Base-by-base conservation (phyloP, 2,113 vertebrate genomes). In the Tragelaphus scriptus region DNA sequence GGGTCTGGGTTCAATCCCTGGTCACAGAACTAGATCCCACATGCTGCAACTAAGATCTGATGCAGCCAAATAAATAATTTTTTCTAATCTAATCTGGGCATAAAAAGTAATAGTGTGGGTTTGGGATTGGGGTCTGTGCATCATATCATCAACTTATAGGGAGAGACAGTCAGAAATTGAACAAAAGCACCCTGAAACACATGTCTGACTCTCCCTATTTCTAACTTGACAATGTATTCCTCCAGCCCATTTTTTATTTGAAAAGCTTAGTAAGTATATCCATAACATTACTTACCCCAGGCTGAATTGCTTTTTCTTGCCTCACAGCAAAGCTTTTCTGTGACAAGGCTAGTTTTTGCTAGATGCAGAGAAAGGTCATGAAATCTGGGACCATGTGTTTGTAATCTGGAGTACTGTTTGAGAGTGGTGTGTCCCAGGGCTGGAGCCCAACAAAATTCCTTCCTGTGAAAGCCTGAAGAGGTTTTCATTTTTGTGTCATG, bases 191-290 rank as follows among this genome's bases (percentile, higher is more conserved):
- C 71, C 21, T n/a, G 26, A 58, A 58, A 65, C 47, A 36, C 4
- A 19, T 7, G 9, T 23, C 14, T 75, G n/a, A 58, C 40, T 49
- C 32, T 85, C 51, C 56, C 58, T 44, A 0, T 49, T 97, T 90
- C 71, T 96, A 40, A 81, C 32, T 32, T 82, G 56, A 90, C 30
- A 84, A 13, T 15, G 14, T 68, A 65, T 84, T 90, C 40, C 26
- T 71, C 44, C 44, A 92, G 36, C 28, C 56, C 19, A 15, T 86
- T 82, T 88, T 93, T 85, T 75, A 71, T 75, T 68, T 91, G 71
- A 77, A 97, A 92, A 85, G 17, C 51, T 88, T 97, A 94, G 40
- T 94, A 59, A 85, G 95, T 89, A 40, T 91, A 65, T 77, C 25
- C 49, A 40, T 53, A 94, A 40, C 32, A 53, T 88, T 84, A 81